Evolutionary conservation across 2,888 invertebrate species (phyloP).

Genomic region (Mesopsocus fuscifrons): DNA sequence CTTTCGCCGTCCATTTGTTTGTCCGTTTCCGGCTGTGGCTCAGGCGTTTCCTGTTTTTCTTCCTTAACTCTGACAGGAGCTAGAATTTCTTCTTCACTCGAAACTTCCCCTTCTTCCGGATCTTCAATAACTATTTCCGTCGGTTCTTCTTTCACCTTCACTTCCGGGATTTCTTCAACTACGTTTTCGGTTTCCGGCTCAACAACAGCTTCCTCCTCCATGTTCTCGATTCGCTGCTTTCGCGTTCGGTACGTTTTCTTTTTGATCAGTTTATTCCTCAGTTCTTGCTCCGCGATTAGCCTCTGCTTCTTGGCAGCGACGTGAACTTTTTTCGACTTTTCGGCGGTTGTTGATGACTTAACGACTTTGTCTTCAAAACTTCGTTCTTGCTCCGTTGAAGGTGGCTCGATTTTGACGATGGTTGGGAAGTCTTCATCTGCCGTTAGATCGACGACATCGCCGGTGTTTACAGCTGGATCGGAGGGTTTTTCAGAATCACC

Average conservation of each 20-base stretch:
- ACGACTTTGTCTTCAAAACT: slow-evolving; percentile 5
- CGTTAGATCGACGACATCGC: slow-evolving; percentile 5
- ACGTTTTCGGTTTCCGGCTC: background rate
- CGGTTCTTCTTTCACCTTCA: slow-evolving; percentile 3
- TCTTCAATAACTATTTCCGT: slow-evolving; percentile 6
- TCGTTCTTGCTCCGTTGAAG: background rate
- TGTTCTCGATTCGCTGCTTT: slow-evolving; percentile 5
- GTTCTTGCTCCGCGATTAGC: background rate
- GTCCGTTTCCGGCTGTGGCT: slow-evolving; percentile 7
- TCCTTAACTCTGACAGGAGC: slow-evolving; percentile 11
- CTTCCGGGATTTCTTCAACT: background rate
- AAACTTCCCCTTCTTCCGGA: slow-evolving; percentile 9
- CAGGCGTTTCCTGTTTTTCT: background rate
- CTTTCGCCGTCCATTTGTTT: slow-evolving; percentile 10
- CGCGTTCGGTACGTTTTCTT: slow-evolving; percentile 5
- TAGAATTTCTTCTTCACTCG: slow-evolving; percentile 10
- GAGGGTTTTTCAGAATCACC: background rate
- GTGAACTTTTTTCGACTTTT: background rate
- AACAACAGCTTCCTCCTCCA: background rate
- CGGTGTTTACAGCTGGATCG: too few relatives aligned
- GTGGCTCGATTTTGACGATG: background rate
- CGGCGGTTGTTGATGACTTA: background rate
- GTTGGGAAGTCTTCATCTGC: slow-evolving; percentile 4
- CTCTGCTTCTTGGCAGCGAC: background rate
- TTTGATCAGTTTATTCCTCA: slow-evolving; percentile 7